Conservation (phyloP, 2,888 invertebrate genomes). For the Chrysolina haemoptera region DNA sequence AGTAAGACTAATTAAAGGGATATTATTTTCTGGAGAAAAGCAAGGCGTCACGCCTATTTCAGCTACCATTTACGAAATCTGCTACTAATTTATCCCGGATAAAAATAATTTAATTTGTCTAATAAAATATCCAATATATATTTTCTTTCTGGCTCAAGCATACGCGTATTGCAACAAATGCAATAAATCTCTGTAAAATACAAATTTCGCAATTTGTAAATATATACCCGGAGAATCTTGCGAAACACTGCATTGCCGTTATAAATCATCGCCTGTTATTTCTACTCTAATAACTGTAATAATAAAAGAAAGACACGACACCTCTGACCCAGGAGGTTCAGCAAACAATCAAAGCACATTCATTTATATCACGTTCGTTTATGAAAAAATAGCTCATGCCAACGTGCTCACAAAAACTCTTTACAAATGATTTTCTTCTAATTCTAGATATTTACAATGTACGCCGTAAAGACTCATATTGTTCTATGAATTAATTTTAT, state of each 20-base stretch:
- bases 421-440: slow-evolving; percentile 35
- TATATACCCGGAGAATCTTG: slow-evolving; percentile 20
- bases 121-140: not conserved
- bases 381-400: slow-evolving; percentile 9
- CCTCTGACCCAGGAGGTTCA: slow-evolving; percentile 19
- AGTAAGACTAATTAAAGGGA: too few species aligned
- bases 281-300: slow-evolving; percentile 22
- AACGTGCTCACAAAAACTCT: slow-evolving; percentile 15
- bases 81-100: not conserved
- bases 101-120: not conserved
- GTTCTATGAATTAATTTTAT: slow-evolving; percentile 48
- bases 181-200: slow-evolving; percentile 12
- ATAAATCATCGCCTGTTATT: slow-evolving; percentile 22
- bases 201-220: slow-evolving; percentile 13
- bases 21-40: too few species aligned
- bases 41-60: too few species aligned
- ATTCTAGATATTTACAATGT: slow-evolving; percentile 46
- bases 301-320: slow-evolving; percentile 18
- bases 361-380: slow-evolving; percentile 16
- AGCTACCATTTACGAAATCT: too few species aligned
- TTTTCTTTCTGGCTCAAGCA: not conserved
- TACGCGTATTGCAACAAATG: slow-evolving; percentile 5
- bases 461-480: slow-evolving; percentile 47
- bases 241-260: slow-evolving; percentile 21
- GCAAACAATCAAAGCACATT: slow-evolving; percentile 22